These are phyloP conservation scores for Enteromius paludinosus DNA, from an alignment of 2,797 vertebrate species.

Conservation along the genomic window DNA sequence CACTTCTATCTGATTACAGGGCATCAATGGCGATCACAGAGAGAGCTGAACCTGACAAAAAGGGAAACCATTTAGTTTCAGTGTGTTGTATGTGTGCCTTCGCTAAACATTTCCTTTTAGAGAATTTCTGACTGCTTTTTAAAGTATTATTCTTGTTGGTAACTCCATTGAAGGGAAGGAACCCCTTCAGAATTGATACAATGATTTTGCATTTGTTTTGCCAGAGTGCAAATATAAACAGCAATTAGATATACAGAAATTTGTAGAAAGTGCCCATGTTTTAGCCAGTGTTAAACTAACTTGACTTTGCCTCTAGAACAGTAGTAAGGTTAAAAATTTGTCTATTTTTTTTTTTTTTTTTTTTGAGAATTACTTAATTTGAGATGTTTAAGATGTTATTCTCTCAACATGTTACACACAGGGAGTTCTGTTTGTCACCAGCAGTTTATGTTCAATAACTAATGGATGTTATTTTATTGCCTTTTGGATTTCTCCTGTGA, in stretches of 20 bases:
- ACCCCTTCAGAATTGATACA: constrained; percentile 47
- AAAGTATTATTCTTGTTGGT: constrained; percentile 59
- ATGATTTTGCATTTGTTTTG: constrained; percentile 40
- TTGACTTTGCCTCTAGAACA: constrained; percentile 28
- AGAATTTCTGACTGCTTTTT: constrained; percentile 66
- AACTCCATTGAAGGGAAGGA: constrained; percentile 60
- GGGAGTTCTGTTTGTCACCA: background rate
- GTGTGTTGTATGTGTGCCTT: constrained; percentile 62
- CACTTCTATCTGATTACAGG: constrained; percentile 63
- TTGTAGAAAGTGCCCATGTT: constrained; percentile 20
- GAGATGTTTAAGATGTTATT: background rate
- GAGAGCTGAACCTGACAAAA: constrained; percentile 54
- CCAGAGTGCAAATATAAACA: background rate
- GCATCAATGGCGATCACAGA: constrained; percentile 55
- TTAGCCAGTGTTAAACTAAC: too few species aligned
- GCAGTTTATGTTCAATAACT: constrained; percentile 5
- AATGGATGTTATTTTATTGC: background rate
- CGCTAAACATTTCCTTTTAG: constrained; percentile 69
- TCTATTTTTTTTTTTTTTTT: background rate
- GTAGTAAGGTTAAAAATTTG: constrained; percentile 30
- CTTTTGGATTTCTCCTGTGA: constrained; percentile 7
- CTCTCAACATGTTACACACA: background rate
- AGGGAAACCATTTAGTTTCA: constrained; percentile 73
- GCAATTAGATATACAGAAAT: background rate
- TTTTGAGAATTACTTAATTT: constrained; percentile 13